phyloP scores from a whole-genome alignment of 1,140 invertebrate species.

The Maconellicoccus hirsutus region DNA sequence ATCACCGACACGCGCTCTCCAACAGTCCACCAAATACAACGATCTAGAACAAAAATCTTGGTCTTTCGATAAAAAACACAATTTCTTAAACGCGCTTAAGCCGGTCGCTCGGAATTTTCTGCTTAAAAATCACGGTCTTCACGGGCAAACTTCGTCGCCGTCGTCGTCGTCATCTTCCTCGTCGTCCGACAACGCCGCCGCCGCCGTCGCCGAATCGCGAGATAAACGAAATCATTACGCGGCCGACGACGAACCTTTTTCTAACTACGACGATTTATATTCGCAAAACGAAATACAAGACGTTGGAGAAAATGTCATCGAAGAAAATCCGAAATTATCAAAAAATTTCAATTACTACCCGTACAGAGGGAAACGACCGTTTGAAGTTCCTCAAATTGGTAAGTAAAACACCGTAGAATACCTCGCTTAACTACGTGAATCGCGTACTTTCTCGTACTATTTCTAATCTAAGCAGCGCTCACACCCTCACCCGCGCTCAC shows the following conservation, averaged over 20 bases:
- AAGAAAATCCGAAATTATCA: slow-evolving; percentile 10
- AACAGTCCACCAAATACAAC: not conserved
- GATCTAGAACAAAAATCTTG: not conserved
- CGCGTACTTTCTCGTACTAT: no score
- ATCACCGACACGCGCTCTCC: not conserved
- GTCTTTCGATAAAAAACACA: slow-evolving; percentile 1
- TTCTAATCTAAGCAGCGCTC: no score
- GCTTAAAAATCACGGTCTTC: not conserved
- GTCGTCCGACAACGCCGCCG: no score
- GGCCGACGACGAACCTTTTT: not conserved
- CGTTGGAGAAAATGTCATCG: not conserved
- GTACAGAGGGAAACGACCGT: slow-evolving; percentile 9
- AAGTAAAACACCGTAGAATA: no score
- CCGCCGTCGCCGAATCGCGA: not conserved
- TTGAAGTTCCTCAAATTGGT: slow-evolving; percentile 20
- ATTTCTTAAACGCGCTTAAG: not conserved
- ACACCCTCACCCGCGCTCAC: no score
- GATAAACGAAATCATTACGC: not conserved
- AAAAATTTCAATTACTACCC: slow-evolving; percentile 18
- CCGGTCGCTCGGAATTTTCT: not conserved
- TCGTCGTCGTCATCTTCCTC: no score
- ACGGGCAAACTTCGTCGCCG: not conserved
- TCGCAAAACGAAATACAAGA: not conserved
- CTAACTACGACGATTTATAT: not conserved
- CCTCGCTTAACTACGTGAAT: not conserved